Conservation (phyloP, 2,888 invertebrate species). For the Resseliella maxima region DNA sequence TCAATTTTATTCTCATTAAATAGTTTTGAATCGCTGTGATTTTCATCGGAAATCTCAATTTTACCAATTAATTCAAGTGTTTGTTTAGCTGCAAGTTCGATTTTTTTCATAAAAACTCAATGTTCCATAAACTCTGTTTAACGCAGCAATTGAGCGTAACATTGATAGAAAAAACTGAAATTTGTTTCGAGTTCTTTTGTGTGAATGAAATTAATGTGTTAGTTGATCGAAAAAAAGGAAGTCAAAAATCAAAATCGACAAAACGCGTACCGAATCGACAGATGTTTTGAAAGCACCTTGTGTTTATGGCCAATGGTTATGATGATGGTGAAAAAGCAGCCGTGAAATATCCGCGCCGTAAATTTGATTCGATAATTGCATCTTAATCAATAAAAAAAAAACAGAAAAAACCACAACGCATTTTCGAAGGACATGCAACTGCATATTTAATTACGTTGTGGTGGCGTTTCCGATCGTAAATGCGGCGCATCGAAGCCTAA, state of each 20-base stretch:
- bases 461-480: conserved; percentile 51
- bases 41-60: not conserved
- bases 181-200: not conserved
- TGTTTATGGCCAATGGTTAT: not conserved
- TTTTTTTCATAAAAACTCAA: not conserved
- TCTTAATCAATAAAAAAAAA: conserved; percentile 32
- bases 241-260: conserved; percentile 37
- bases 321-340: not conserved
- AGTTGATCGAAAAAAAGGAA: not conserved
- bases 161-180: not conserved
- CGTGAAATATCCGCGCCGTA: conserved; percentile 35
- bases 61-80: not conserved
- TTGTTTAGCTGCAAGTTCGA: conserved; percentile 24
- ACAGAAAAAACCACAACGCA: not conserved
- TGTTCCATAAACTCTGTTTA: too few species aligned
- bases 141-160: not conserved
- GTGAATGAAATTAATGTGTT: not conserved
- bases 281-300: not conserved
- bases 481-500: conserved; percentile 34
- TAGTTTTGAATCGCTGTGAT: not conserved
- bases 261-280: not conserved
- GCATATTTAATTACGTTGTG: conserved; percentile 51
- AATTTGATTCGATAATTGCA: conserved; percentile 28
- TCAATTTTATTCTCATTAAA: not conserved
- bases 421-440: not conserved